Evolutionary conservation across 2,113 vertebrate species (phyloP).

Genomic region (Neofelis nebulosa): DNA sequence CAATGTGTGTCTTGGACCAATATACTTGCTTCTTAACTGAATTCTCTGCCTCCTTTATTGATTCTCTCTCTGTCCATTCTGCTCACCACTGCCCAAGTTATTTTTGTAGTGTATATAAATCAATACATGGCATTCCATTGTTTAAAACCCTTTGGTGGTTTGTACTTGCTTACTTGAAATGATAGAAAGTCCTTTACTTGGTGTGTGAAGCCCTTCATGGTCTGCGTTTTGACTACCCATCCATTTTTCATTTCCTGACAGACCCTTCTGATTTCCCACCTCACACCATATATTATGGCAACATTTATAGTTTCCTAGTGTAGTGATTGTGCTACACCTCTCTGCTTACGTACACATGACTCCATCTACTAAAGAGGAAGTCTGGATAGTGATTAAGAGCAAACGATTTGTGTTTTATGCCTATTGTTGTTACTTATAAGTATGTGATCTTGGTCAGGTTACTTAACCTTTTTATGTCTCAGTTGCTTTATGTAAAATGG

Average conservation of each 20-base stretch:
- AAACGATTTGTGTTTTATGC: neutral
- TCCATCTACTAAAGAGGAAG: neutral
- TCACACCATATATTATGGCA: neutral
- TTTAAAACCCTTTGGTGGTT: conserved; percentile 42
- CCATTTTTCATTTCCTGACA: conserved; percentile 6
- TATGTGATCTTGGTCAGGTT: neutral
- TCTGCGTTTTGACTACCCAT: neutral
- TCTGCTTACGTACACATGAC: neutral
- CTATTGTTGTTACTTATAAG: neutral
- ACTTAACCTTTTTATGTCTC: neutral
- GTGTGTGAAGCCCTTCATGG: neutral
- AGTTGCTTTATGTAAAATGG: conserved; percentile 21
- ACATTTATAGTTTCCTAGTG: neutral
- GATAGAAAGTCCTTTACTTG: neutral
- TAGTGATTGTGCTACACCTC: neutral
- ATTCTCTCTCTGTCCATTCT: neutral
- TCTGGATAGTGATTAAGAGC: neutral
- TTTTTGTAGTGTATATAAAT: conserved; percentile 38
- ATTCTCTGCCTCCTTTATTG: neutral
- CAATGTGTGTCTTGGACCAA: neutral
- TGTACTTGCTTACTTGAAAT: conserved; percentile 4
- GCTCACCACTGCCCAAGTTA: neutral
- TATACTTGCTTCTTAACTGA: neutral
- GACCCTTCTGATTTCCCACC: neutral
- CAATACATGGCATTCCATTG: neutral